A percentile compares a stretch with the other conserved stretches of the same genome.
Evolutionary conservation across 2,113 vertebrate species (phyloP).

Genomic region (Planiliza haematocheilus): DNA sequence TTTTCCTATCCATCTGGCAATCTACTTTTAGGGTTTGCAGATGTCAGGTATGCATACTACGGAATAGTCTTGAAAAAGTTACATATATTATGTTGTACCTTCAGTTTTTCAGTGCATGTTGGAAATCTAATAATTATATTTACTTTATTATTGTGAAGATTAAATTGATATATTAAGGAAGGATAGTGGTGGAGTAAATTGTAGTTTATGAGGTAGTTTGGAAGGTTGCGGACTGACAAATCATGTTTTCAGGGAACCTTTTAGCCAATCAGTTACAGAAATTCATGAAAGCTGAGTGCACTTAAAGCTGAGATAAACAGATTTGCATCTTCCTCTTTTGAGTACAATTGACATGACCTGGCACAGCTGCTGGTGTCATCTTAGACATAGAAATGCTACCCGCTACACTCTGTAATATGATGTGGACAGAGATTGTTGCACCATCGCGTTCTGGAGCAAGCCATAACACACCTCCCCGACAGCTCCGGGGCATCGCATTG

Average conservation of each 20-base stretch:
- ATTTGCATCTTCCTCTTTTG: background rate
- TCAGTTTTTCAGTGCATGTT: no score
- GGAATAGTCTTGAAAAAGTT: background rate
- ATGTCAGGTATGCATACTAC: constrained; percentile 8
- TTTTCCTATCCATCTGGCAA: constrained; percentile 42
- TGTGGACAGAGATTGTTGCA: constrained; percentile 26
- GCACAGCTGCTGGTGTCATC: constrained; percentile 9
- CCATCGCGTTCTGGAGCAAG: constrained; percentile 46
- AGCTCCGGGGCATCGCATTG: constrained; percentile 43
- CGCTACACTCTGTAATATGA: constrained; percentile 10
- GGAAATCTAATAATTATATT: no score
- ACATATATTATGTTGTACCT: background rate
- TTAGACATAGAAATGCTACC: background rate
- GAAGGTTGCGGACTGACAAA: no score
- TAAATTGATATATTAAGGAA: no score
- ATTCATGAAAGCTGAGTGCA: background rate
- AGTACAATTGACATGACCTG: background rate
- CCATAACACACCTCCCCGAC: constrained; percentile 38
- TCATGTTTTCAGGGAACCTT: no score
- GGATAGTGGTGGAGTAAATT: no score
- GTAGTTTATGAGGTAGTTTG: no score
- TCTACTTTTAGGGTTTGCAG: constrained; percentile 37
- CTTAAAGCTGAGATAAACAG: background rate
- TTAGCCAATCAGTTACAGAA: no score
- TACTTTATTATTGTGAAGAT: no score